Evolutionary conservation across 2,797 vertebrate genomes (phyloP).

Genomic region (Denticeps clupeoides): DNA sequence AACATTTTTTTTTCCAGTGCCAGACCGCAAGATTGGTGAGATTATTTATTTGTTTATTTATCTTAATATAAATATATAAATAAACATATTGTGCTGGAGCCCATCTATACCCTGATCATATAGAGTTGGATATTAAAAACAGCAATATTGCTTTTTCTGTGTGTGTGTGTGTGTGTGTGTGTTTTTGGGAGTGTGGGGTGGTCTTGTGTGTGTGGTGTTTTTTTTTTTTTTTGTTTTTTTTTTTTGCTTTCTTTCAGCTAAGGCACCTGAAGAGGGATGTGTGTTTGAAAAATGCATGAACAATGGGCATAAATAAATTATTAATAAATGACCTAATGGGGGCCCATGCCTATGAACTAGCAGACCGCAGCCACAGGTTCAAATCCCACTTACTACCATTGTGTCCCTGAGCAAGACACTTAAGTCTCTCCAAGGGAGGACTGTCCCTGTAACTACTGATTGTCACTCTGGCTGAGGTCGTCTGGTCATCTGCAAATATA

Average conservation of each 20-base stretch:
- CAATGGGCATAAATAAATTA: slow-evolving; percentile 29
- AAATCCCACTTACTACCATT: too few relatives aligned
- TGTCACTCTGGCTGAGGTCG: too few relatives aligned
- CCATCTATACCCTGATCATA: slow-evolving; percentile 72
- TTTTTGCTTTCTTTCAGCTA: slow-evolving; percentile 14
- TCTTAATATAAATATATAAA: slow-evolving; percentile 65
- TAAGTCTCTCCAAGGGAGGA: too few relatives aligned
- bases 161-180: slow-evolving; percentile 34
- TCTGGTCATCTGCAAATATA: too few relatives aligned
- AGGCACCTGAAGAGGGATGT: slow-evolving; percentile 27
- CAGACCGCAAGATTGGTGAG: slow-evolving; percentile 36
- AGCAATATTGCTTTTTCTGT: slow-evolving; percentile 71
- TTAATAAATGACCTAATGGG: too few relatives aligned
- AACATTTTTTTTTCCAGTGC: slow-evolving; percentile 70
- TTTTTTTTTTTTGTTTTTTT: slow-evolving; percentile 20
- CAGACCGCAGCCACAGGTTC: too few relatives aligned
- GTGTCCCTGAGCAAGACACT: too few relatives aligned
- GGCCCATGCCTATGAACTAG: too few relatives aligned
- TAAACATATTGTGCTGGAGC: slow-evolving; percentile 72
- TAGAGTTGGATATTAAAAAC: slow-evolving; percentile 78
- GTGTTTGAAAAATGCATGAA: slow-evolving; percentile 49
- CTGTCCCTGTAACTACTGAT: too few relatives aligned
- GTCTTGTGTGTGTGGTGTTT: slow-evolving; percentile 27
- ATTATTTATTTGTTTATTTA: slow-evolving; percentile 27
- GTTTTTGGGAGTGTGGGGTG: slow-evolving; percentile 10